Conservation (phyloP, 2,888 invertebrate species). For the Xestobium rufovillosum region DNA sequence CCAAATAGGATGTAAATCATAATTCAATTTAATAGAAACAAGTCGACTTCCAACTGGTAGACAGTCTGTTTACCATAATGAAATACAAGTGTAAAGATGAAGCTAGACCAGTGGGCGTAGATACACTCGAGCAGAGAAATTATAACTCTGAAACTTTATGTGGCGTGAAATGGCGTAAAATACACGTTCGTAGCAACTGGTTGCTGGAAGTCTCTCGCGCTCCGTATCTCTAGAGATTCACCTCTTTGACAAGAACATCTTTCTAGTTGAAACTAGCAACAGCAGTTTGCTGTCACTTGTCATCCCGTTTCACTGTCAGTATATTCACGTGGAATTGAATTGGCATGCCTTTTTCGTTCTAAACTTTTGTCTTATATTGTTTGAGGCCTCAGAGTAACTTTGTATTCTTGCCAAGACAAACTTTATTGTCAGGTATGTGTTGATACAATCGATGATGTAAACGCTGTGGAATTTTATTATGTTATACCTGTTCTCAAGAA, state of each 20-base stretch:
- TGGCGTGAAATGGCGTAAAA: background rate
- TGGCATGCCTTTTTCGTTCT: conserved; percentile 3
- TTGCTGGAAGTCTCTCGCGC: conserved; percentile 12
- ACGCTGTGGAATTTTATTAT: no score
- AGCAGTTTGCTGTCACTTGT: conserved; percentile 39
- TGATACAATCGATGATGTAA: no score
- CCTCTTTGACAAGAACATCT: conserved; percentile 37
- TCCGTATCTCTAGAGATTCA: conserved; percentile 28
- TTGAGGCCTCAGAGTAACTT: no score
- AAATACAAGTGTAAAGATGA: no score
- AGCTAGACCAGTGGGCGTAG: conserved; percentile 1
- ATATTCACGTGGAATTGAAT: conserved; percentile 14
- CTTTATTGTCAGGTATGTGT: no score
- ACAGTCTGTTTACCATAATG: conserved; percentile 2
- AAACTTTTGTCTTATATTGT: no score
- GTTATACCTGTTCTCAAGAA: no score
- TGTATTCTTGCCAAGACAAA: no score
- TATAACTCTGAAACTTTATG: no score
- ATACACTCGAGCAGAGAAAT: no score
- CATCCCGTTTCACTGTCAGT: conserved; percentile 35
- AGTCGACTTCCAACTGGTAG: no score
- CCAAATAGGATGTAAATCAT: no score
- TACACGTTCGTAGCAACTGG: conserved; percentile 6
- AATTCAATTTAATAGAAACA: conserved; percentile 1
- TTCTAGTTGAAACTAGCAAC: conserved; percentile 36